A percentile compares a stretch with the other conserved stretches of the same genome.
Evolutionary conservation across 2,888 invertebrate genomes (phyloP).

Genomic region (Dastarcus helophoroides): DNA sequence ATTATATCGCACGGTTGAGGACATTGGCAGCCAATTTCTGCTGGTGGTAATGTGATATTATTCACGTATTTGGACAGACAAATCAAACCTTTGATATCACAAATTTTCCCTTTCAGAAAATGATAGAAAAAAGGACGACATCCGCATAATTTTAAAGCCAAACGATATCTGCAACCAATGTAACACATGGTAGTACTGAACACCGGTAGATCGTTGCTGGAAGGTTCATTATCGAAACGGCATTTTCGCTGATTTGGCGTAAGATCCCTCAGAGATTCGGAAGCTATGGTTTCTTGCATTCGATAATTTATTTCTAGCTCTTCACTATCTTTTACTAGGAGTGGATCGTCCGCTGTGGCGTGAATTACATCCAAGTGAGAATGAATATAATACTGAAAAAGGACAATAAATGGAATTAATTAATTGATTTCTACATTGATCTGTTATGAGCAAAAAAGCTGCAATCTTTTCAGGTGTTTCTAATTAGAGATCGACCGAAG

Average conservation of each 20-base stretch:
- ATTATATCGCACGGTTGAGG: conserved; percentile 38
- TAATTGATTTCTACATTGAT: too few relatives aligned
- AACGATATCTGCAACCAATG: conserved; percentile 42
- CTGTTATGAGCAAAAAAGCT: neutral
- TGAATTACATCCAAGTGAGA: conserved; percentile 48
- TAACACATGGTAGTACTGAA: conserved; percentile 49
- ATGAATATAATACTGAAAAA: conserved; percentile 45
- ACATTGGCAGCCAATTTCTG: conserved; percentile 34
- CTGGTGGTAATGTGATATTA: conserved; percentile 31
- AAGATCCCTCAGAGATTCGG: conserved; percentile 37
- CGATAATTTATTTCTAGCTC: conserved; percentile 36
- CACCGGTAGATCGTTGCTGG: conserved; percentile 32
- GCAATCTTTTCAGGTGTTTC: too few relatives aligned
- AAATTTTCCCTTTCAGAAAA: conserved; percentile 38
- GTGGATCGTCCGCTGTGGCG: conserved; percentile 27
- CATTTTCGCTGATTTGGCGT: conserved; percentile 41
- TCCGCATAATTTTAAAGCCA: conserved; percentile 42
- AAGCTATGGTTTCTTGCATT: conserved; percentile 41
- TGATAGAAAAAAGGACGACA: conserved; percentile 50
- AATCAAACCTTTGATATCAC: conserved; percentile 41
- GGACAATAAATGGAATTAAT: too few relatives aligned
- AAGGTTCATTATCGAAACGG: conserved; percentile 44
- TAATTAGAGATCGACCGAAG: too few relatives aligned
- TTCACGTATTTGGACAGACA: conserved; percentile 38
- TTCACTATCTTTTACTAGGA: conserved; percentile 30